Evolutionary conservation across 1,140 invertebrate species (phyloP).

Genomic region (Drosophila prosaltans): DNA sequence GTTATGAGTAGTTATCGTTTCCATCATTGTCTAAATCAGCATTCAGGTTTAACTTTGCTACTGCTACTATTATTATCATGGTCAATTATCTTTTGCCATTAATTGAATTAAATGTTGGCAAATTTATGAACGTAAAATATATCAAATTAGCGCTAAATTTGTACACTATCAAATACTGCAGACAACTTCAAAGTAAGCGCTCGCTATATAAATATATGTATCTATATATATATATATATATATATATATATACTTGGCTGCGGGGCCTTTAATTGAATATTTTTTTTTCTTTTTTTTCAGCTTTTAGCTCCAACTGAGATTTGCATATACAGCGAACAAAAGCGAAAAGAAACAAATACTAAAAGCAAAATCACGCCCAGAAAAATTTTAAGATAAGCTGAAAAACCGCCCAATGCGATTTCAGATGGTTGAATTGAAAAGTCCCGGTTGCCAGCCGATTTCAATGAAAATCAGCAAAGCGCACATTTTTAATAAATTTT

Average conservation of each 20-base stretch:
- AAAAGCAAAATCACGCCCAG: conserved; percentile 71
- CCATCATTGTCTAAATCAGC: too few relatives aligned
- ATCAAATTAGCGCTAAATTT: conserved; percentile 73
- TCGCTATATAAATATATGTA: conserved; percentile 4
- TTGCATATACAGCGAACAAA: conserved; percentile 53
- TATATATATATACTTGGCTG: conserved; percentile 53
- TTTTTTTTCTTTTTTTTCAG: conserved; percentile 17
- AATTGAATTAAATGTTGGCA: conserved; percentile 69
- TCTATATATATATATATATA: conserved; percentile 47
- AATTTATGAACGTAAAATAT: conserved; percentile 72
- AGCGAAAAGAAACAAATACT: conserved; percentile 4
- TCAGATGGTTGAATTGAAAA: conserved; percentile 22
- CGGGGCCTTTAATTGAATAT: conserved; percentile 80
- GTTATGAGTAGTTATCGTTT: too few relatives aligned
- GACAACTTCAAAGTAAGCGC: conserved; percentile 56
- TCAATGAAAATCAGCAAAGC: not conserved
- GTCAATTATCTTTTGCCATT: conserved; percentile 44
- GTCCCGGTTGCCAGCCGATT: not conserved
- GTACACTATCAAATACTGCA: conserved; percentile 47
- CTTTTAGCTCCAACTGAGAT: conserved; percentile 38
- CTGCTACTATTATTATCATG: conserved; percentile 1
- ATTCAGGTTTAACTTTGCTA: not conserved
- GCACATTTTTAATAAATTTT: conserved; percentile 21
- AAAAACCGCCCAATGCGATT: conserved; percentile 26
- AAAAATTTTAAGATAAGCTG: conserved; percentile 53